Percentiles rank a stretch among this genome's conserved stretches.
Evolutionary conservation across 2,797 vertebrate species (phyloP).

Genomic region (Erithacus rubecula): DNA sequence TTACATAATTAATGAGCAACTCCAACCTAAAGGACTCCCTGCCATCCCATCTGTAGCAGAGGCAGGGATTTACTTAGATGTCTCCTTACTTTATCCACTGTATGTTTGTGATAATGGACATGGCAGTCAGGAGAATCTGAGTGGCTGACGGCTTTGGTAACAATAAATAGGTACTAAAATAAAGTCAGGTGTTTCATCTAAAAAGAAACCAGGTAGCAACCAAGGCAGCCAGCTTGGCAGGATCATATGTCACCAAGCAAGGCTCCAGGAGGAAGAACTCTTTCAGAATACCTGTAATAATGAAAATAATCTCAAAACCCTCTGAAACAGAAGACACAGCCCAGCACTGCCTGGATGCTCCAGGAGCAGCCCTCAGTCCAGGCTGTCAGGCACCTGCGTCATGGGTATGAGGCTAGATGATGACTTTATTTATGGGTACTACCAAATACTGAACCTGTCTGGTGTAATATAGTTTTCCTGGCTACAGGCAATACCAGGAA

Average conservation of each 20-base stretch:
- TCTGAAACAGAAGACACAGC: background rate
- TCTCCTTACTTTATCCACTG: background rate
- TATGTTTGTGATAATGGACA: background rate
- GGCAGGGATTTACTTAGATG: background rate
- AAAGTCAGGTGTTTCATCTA: background rate
- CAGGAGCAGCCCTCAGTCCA: background rate
- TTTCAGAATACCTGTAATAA: background rate
- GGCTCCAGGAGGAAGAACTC: background rate
- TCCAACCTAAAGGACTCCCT: background rate
- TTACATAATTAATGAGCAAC: background rate
- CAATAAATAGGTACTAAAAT: background rate
- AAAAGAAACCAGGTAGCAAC: background rate
- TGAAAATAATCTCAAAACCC: background rate
- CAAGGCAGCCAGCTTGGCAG: background rate
- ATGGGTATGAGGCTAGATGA: background rate
- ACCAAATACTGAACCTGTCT: background rate
- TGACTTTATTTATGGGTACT: background rate
- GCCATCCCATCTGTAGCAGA: background rate
- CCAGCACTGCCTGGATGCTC: background rate
- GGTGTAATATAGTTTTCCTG: background rate
- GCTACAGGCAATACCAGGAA: background rate
- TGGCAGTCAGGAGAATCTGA: background rate
- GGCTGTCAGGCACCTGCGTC: rapidly evolving
- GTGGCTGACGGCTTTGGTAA: background rate
- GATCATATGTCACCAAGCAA: background rate